Evolutionary conservation across 2,113 vertebrate species (phyloP).

Genomic region (Carollia perspicillata): DNA sequence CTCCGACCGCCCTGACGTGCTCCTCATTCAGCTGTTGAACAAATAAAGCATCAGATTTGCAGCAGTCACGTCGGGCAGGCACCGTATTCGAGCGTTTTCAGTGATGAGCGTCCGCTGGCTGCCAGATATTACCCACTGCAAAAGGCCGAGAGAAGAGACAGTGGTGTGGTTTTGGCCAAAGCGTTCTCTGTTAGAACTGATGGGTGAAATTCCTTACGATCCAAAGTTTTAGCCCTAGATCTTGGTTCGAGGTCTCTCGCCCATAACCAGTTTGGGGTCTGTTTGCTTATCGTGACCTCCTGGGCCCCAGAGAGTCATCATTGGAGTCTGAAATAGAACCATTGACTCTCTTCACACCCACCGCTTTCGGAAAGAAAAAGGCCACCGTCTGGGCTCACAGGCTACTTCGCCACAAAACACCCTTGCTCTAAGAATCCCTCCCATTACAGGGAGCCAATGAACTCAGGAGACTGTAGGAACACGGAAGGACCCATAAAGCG

Average conservation of each 20-base stretch:
- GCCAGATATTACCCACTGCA: neutral
- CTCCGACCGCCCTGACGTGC: neutral
- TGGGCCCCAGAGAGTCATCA: neutral
- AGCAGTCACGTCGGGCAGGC: neutral
- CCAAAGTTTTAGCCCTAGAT: neutral
- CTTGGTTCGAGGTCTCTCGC: neutral
- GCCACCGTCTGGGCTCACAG: neutral
- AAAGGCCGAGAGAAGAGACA: neutral
- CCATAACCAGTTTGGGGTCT: neutral
- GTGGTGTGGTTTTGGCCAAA: neutral
- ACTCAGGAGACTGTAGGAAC: too few species aligned
- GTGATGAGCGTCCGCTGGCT: neutral
- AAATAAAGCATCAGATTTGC: neutral
- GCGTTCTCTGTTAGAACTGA: neutral
- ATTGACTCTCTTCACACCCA: neutral
- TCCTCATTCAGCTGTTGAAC: neutral
- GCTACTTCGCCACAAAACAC: neutral
- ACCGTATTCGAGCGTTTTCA: neutral
- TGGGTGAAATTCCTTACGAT: neutral
- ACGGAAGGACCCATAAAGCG: too few species aligned
- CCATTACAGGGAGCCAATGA: too few species aligned
- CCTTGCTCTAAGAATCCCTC: neutral
- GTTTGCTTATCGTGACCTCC: neutral
- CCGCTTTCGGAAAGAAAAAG: constrained; percentile 12
- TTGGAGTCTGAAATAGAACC: neutral